Conservation (phyloP, 2,888 invertebrate genomes). For the Malthinus seriepunctatus region DNA sequence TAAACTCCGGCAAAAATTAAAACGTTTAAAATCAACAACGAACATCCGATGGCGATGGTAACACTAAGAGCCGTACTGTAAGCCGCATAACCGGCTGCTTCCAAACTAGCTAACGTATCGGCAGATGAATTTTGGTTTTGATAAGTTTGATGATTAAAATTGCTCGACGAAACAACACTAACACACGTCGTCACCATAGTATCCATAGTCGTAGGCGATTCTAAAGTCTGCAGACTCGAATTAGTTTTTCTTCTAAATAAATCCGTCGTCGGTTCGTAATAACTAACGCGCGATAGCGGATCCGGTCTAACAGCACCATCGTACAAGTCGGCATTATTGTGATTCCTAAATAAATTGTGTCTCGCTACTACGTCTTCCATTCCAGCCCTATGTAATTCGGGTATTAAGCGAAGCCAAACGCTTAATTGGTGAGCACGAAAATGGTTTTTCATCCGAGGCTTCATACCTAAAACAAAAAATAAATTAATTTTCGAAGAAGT, state of each 20-base stretch:
- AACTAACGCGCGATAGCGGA: constrained; percentile 69
- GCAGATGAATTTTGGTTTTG: constrained; percentile 66
- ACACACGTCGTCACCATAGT: constrained; percentile 74
- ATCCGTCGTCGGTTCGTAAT: constrained; percentile 67
- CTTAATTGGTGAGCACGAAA: constrained; percentile 94
- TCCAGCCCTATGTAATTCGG: constrained; percentile 84
- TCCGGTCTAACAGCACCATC: constrained; percentile 87
- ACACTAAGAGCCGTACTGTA: constrained; percentile 78
- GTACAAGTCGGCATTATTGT: constrained; percentile 86
- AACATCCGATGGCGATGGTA: constrained; percentile 81
- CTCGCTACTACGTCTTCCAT: constrained; percentile 87
- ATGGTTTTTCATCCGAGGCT: constrained; percentile 89
- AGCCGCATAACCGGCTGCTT: constrained; percentile 76
- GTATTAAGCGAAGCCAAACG: constrained; percentile 92
- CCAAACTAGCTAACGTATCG: constrained; percentile 77
- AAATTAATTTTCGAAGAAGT: neutral
- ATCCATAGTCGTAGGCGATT: constrained; percentile 70
- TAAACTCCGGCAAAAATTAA: constrained; percentile 84
- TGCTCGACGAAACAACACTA: constrained; percentile 57
- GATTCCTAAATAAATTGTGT: constrained; percentile 88
- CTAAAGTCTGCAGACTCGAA: constrained; percentile 63
- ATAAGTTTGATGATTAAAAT: constrained; percentile 59
- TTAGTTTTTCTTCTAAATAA: constrained; percentile 63
- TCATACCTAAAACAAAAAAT: constrained; percentile 71
- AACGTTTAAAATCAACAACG: constrained; percentile 78